phyloP scores from a whole-genome alignment of 2,888 invertebrate species.

The Hydriomena furcata region DNA sequence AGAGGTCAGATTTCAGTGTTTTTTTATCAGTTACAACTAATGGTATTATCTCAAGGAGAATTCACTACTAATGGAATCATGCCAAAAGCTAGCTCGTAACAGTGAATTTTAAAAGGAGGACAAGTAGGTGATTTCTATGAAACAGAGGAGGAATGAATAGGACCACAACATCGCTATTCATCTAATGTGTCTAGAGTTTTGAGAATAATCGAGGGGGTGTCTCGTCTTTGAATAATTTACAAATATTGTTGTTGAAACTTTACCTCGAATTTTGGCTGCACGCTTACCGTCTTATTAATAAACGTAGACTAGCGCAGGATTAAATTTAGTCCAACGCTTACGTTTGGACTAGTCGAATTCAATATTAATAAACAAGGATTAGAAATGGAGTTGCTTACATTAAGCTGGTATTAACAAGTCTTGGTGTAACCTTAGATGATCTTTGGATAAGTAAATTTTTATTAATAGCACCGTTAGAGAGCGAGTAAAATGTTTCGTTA shows the following conservation, averaged over 20 bases:
- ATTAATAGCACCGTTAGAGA: too few relatives aligned
- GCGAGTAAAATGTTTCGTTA: background rate
- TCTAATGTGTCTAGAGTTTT: slow-evolving; percentile 14
- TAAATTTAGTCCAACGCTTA: too few relatives aligned
- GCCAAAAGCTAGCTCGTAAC: slow-evolving; percentile 12
- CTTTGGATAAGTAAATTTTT: too few relatives aligned
- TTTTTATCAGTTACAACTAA: too few relatives aligned
- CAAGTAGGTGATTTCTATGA: slow-evolving; percentile 29
- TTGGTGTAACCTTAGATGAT: too few relatives aligned
- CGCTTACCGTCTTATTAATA: too few relatives aligned
- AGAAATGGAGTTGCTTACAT: too few relatives aligned
- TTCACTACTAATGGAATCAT: slow-evolving; percentile 5
- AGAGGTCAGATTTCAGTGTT: too few relatives aligned
- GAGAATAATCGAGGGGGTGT: background rate
- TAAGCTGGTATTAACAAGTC: too few relatives aligned
- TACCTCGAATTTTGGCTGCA: background rate
- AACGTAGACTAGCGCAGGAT: too few relatives aligned
- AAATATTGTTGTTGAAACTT: slow-evolving; percentile 1
- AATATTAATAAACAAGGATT: too few relatives aligned
- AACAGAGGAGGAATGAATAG: slow-evolving; percentile 13
- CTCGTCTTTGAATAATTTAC: slow-evolving; percentile 17
- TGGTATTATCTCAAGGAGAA: background rate
- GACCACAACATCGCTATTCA: slow-evolving; percentile 15
- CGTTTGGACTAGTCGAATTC: too few relatives aligned
- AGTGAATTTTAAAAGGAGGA: slow-evolving; percentile 19